Evolutionary conservation across 2,888 invertebrate species (phyloP).

Genomic region (Cheilosia impressa): DNA sequence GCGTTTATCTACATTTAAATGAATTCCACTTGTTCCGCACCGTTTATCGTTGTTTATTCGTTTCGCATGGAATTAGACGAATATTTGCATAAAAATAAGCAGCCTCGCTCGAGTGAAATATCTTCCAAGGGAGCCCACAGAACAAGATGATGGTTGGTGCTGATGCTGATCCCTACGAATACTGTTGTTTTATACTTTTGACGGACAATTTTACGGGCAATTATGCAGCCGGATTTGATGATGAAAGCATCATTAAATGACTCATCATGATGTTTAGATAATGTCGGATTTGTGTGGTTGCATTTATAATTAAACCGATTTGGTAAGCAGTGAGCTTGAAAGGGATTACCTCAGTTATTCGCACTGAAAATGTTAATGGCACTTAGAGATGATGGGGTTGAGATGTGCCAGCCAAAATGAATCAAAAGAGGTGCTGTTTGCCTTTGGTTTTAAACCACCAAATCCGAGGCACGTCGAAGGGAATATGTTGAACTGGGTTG

Average conservation of each 20-base stretch:
- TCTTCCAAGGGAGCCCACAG: not conserved
- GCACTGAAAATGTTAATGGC: not conserved
- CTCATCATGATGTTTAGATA: slow-evolving; percentile 57
- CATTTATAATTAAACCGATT: slow-evolving; percentile 49
- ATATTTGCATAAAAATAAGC: slow-evolving; percentile 66
- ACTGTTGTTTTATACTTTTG: slow-evolving; percentile 38
- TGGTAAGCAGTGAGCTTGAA: slow-evolving; percentile 7
- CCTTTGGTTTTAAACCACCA: too few species aligned
- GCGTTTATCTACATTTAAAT: slow-evolving; percentile 60
- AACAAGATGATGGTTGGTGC: not conserved
- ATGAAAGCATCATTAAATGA: slow-evolving; percentile 56
- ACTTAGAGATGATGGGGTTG: not conserved
- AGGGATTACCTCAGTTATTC: slow-evolving; percentile 18
- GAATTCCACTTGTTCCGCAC: slow-evolving; percentile 66
- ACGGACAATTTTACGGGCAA: slow-evolving; percentile 54
- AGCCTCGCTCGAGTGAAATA: slow-evolving; percentile 5
- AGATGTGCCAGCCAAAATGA: not conserved
- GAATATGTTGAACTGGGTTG: not conserved
- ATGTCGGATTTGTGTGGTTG: slow-evolving; percentile 65
- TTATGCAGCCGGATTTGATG: slow-evolving; percentile 34
- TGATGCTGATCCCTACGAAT: not conserved
- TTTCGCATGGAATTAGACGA: slow-evolving; percentile 61
- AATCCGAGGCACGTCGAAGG: not conserved
- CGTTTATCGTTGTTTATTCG: slow-evolving; percentile 67
- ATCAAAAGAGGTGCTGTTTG: not conserved